Evolutionary conservation across 1,140 invertebrate species (phyloP).

Genomic region (Sitophilus oryzae): DNA sequence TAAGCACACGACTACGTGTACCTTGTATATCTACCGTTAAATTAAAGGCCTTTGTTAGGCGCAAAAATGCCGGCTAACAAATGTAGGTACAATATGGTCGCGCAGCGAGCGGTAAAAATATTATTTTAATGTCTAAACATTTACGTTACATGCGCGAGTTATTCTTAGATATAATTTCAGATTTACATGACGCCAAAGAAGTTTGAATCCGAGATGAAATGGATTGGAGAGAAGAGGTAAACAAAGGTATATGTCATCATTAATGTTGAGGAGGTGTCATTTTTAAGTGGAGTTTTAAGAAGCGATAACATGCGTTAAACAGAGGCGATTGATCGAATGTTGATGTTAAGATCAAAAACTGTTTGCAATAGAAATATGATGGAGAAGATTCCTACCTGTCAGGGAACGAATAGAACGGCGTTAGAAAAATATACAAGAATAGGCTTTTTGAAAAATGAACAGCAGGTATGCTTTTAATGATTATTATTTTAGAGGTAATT

Average conservation of each 20-base stretch:
- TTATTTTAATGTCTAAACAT: slow-evolving; percentile 24
- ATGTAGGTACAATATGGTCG: slow-evolving; percentile 22
- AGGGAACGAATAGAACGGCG: not conserved
- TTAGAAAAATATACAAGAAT: not conserved
- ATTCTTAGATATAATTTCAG: not conserved
- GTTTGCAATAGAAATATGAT: not conserved
- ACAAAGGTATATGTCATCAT: not conserved
- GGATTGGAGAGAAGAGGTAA: not conserved
- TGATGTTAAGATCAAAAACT: not conserved
- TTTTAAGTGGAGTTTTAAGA: not conserved
- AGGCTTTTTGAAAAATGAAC: not conserved
- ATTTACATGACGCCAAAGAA: too few species aligned
- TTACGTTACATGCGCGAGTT: slow-evolving; percentile 14
- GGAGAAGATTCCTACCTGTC: not conserved
- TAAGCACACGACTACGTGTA: slow-evolving; percentile 22
- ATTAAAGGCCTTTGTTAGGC: slow-evolving; percentile 24
- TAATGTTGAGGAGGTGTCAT: not conserved
- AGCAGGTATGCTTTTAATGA: too few species aligned
- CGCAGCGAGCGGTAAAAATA: slow-evolving; percentile 26
- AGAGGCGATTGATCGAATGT: not conserved
- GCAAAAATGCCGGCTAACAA: slow-evolving; percentile 19
- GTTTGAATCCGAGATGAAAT: not conserved
- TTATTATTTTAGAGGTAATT: too few species aligned
- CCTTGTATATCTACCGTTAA: slow-evolving; percentile 20
- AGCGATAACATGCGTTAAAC: not conserved